Evolutionary conservation across 2,113 vertebrate species (phyloP).

Genomic region (Ceuthmochares aereus): DNA sequence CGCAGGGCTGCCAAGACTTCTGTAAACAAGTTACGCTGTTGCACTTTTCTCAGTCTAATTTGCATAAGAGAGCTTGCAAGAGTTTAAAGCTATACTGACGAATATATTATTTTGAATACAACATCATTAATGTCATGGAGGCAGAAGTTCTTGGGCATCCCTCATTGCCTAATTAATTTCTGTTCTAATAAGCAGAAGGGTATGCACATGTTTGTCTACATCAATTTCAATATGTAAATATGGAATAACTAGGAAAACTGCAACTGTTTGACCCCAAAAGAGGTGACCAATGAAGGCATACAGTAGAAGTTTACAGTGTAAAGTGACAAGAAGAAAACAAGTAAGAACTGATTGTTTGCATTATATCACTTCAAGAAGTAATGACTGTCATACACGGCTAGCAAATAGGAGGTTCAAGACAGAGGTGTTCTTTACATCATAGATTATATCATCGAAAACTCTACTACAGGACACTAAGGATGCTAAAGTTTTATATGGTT

Average conservation of each 20-base stretch:
- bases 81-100: not conserved
- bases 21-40: slow-evolving; percentile 14
- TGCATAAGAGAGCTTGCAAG: not conserved
- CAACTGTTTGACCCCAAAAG: not conserved
- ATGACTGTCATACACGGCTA: not conserved
- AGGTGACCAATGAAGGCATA: not conserved
- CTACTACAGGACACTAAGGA: not conserved
- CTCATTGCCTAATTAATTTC: not conserved
- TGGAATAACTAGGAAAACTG: not conserved
- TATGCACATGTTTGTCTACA: not conserved
- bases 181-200: not conserved
- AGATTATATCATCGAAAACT: not conserved
- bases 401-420: not conserved
- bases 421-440: not conserved
- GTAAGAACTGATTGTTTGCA: not conserved
- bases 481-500: not conserved
- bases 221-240: not conserved
- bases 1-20: slow-evolving; percentile 25
- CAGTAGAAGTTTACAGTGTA: not conserved
- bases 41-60: not conserved
- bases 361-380: not conserved
- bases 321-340: not conserved
- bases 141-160: not conserved
- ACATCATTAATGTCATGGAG: not conserved
- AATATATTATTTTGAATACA: not conserved